Evolutionary conservation across 2,797 vertebrate species (phyloP).

Genomic region (Chanos chanos): DNA sequence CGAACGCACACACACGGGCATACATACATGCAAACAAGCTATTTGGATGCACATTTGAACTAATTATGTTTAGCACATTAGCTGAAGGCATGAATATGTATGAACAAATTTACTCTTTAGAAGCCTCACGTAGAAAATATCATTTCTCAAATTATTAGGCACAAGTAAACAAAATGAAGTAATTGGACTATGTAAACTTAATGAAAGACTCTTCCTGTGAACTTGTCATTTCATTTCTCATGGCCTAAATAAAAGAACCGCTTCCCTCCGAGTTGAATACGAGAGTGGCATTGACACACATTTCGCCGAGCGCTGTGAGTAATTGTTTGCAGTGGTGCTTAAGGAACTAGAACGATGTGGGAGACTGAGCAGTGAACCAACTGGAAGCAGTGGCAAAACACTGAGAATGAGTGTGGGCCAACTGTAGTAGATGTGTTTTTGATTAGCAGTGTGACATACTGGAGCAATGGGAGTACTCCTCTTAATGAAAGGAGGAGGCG

Average conservation of each 20-base stretch:
- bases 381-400: constrained; percentile 20
- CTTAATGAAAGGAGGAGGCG: not conserved
- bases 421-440: constrained; percentile 51
- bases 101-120: constrained; percentile 33
- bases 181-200: constrained; percentile 28
- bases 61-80: constrained; percentile 30
- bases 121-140: constrained; percentile 31
- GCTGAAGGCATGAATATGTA: constrained; percentile 39
- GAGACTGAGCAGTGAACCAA: constrained; percentile 29
- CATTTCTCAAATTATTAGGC: constrained; percentile 31
- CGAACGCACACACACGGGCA: not conserved
- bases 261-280: not conserved
- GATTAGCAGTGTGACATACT: constrained; percentile 26
- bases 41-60: constrained; percentile 25
- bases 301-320: not conserved
- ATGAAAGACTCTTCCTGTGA: not conserved
- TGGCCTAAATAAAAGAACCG: not conserved
- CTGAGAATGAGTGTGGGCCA: constrained; percentile 48
- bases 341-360: constrained; percentile 49
- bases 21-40: constrained; percentile 13
- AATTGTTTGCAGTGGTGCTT: constrained; percentile 27
- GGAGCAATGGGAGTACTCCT: not conserved
- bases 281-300: not conserved
- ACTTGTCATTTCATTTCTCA: constrained; percentile 10
- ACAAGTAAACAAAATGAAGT: constrained; percentile 27